Conservation (phyloP, 1,140 invertebrate species). For the Lucilia sericata region DNA sequence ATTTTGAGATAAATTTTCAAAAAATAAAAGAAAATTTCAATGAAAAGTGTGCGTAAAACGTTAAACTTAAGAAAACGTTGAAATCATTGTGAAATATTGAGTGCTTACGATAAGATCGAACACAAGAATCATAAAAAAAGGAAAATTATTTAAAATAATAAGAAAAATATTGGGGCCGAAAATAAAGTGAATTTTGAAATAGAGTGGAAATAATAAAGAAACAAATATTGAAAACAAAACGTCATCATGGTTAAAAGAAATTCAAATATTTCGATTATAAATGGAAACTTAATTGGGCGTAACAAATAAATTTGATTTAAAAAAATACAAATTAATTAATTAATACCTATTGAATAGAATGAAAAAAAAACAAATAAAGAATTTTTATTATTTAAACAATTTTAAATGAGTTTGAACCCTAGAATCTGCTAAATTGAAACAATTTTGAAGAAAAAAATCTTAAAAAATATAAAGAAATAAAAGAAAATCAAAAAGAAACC, state of each 20-base stretch:
- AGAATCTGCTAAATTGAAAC: neutral
- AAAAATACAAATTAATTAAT: neutral
- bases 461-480: neutral
- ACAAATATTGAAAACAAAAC: constrained; percentile 20
- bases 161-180: neutral
- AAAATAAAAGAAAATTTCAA: neutral
- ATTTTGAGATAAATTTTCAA: neutral
- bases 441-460: neutral
- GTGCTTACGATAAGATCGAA: neutral
- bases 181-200: neutral
- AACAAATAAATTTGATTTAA: neutral
- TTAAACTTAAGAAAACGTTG: constrained; percentile 1
- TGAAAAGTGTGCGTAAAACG: constrained; percentile 14
- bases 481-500: neutral
- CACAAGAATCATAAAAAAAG: neutral
- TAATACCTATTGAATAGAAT: neutral
- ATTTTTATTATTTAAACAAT: neutral
- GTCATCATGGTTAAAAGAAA: neutral
- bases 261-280: neutral
- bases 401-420: neutral
- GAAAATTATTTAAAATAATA: neutral
- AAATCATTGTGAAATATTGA: constrained; percentile 24
- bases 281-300: constrained; percentile 8
- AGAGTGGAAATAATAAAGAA: constrained; percentile 29
- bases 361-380: neutral